Conservation (phyloP, 1,140 invertebrate species). For the Apis cerana region DNA sequence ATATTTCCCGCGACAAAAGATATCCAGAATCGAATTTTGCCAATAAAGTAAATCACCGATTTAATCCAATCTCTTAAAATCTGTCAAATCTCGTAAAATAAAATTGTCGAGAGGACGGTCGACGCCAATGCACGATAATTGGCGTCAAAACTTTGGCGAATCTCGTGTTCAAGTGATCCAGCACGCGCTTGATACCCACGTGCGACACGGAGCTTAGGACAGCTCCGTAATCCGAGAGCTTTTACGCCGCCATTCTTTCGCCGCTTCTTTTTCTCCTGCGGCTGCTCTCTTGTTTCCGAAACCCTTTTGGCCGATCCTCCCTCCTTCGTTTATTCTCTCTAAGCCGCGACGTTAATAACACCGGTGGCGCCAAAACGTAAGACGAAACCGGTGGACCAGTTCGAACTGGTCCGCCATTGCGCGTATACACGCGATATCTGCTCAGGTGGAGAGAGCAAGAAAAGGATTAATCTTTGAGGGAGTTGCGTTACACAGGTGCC, state of each 20-base stretch:
- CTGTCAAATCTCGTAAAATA: too few relatives aligned
- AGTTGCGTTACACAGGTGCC: conserved; percentile 14
- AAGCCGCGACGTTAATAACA: conserved; percentile 5
- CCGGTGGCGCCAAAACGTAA: conserved; percentile 42
- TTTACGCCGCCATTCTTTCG: conserved; percentile 39
- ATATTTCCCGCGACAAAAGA: too few relatives aligned
- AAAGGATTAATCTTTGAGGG: conserved; percentile 48
- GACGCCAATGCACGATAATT: conserved; percentile 49
- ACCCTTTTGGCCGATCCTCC: conserved; percentile 40
- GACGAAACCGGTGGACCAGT: conserved; percentile 20
- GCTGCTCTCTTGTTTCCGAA: conserved; percentile 56
- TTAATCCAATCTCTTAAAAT: too few relatives aligned
- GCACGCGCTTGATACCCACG: conserved; percentile 49
- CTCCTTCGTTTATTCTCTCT: neutral
- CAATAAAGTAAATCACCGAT: too few relatives aligned
- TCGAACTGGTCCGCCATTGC: conserved; percentile 11
- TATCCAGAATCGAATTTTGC: too few relatives aligned
- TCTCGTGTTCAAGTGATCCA: conserved; percentile 36
- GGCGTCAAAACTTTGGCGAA: conserved; percentile 43
- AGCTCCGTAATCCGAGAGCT: conserved; percentile 67
- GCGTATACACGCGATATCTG: conserved; percentile 28
- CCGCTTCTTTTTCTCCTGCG: conserved; percentile 31
- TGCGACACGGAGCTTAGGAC: conserved; percentile 45
- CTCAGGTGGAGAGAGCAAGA: neutral
- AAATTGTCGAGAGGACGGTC: neutral